A percentile compares a stretch with the other conserved stretches of the same genome.
Conservation (phyloP, 2,797 vertebrate species). For the Coregonus sp. region DNA sequence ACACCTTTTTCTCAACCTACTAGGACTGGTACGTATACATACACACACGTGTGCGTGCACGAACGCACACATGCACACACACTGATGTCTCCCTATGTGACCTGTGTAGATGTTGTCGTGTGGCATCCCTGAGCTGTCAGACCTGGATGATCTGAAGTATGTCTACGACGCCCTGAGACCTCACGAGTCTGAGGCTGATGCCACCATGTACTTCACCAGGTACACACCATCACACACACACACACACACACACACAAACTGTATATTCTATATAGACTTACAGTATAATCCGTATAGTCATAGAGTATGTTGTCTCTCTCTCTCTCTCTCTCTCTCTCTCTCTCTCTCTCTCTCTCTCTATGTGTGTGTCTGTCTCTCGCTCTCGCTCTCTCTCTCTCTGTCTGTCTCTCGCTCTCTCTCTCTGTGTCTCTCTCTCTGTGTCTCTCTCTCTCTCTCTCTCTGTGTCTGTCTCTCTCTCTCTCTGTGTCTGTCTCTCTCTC, state of each 20-base stretch:
- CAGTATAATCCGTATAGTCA: too few species aligned
- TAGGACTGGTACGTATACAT: constrained; percentile 85
- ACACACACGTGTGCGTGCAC: neutral
- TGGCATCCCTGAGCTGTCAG: constrained; percentile 93
- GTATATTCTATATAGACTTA: too few species aligned
- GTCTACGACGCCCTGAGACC: constrained; percentile 93
- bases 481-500: neutral
- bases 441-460: neutral
- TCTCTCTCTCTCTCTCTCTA: too few species aligned
- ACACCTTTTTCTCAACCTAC: constrained; percentile 94
- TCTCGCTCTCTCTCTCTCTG: constrained; percentile 1
- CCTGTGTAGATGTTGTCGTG: constrained; percentile 90
- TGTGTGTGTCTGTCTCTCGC: neutral
- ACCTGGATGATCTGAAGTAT: constrained; percentile 92
- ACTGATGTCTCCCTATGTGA: neutral
- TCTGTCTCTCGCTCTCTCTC: neutral
- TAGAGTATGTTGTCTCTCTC: too few species aligned
- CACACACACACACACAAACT: constrained; percentile 3
- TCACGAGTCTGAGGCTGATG: constrained; percentile 90
- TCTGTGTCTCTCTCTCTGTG: neutral
- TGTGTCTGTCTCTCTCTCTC: neutral
- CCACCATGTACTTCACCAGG: constrained; percentile 97
- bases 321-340: too few species aligned
- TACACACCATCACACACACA: constrained; percentile 44
- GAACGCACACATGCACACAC: constrained; percentile 20